Percentiles rank a stretch among this genome's conserved stretches.
Conservation (phyloP, 2,113 vertebrate genomes). For the Odobenus rosmarus region DNA sequence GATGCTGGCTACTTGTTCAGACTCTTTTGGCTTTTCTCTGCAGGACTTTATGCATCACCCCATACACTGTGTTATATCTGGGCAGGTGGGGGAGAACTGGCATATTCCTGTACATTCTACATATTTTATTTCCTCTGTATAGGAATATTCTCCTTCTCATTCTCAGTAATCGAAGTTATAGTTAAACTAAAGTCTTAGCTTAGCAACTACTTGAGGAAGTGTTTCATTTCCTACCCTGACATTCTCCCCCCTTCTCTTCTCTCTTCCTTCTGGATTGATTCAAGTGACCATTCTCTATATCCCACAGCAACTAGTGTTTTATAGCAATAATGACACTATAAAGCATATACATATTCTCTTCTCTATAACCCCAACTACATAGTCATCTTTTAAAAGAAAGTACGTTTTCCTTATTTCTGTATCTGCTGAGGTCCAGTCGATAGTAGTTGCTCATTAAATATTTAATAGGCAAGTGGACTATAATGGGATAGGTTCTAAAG, state of each 20-base stretch:
- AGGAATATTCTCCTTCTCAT: not conserved
- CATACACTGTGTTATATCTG: not conserved
- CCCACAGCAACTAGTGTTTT: not conserved
- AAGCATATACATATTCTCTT: not conserved
- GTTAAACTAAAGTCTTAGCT: not conserved
- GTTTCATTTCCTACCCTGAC: not conserved
- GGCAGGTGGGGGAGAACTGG: not conserved
- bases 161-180: not conserved
- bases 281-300: not conserved
- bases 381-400: not conserved
- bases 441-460: not conserved
- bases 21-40: not conserved
- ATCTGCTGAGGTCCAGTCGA: not conserved
- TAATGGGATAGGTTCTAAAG: not conserved
- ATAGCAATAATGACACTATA: not conserved
- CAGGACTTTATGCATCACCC: not conserved
- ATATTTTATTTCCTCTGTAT: not conserved
- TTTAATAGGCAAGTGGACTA: not conserved
- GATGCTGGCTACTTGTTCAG: not conserved
- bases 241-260: not conserved
- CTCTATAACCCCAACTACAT: not conserved
- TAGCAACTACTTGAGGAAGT: not conserved
- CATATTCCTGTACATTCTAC: not conserved
- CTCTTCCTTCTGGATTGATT: not conserved
- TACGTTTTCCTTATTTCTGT: not conserved